Percentiles rank a stretch among this genome's conserved stretches.
phyloP scores from a whole-genome alignment of 2,797 vertebrate species.

The Sebastes iracundus region DNA sequence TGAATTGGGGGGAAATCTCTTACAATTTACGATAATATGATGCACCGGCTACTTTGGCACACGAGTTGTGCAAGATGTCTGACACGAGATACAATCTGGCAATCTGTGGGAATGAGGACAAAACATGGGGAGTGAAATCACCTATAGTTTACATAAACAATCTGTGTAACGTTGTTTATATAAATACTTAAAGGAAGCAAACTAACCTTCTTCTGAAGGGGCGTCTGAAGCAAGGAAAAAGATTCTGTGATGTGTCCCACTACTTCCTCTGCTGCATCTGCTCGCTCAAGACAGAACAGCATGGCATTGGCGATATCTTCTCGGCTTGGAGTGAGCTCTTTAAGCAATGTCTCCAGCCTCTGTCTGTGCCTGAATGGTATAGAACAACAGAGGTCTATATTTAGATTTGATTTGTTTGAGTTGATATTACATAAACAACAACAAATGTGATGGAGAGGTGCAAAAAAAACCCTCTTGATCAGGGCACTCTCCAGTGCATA shows the following conservation, averaged over 20 bases:
- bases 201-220: conserved; percentile 83
- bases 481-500: too few relatives aligned
- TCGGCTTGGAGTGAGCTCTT: conserved; percentile 78
- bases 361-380: conserved; percentile 75
- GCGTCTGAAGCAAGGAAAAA: conserved; percentile 79
- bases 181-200: not conserved
- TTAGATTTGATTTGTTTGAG: too few relatives aligned
- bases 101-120: conserved; percentile 65
- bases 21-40: conserved; percentile 89
- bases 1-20: conserved; percentile 33
- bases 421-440: too few relatives aligned
- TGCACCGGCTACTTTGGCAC: conserved; percentile 86
- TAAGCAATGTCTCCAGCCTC: conserved; percentile 78
- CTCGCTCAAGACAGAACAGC: conserved; percentile 85
- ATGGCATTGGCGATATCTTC: conserved; percentile 79
- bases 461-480: too few relatives aligned
- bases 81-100: conserved; percentile 86
- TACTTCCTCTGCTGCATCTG: conserved; percentile 86
- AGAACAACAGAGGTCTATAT: not conserved
- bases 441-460: too few relatives aligned
- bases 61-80: conserved; percentile 86
- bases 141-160: not conserved
- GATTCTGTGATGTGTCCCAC: conserved; percentile 82
- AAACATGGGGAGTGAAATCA: not conserved
- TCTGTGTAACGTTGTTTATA: not conserved